Evolutionary conservation across 2,797 vertebrate species (phyloP).

Genomic region (Rhodeus uyekii): DNA sequence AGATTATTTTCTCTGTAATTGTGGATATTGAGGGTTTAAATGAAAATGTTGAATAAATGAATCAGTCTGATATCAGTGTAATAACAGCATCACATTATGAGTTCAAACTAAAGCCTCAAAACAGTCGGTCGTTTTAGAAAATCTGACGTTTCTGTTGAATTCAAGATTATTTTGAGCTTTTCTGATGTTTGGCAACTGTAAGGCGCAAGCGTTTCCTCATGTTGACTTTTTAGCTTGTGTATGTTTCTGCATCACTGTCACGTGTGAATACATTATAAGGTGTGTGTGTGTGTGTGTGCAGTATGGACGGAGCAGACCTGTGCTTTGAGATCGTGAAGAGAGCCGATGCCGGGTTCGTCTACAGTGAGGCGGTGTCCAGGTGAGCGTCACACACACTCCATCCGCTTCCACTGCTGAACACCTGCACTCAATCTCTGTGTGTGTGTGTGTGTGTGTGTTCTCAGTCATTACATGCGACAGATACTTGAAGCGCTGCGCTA

Average conservation of each 20-base stretch:
- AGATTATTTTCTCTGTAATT: not conserved
- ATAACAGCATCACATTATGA: not conserved
- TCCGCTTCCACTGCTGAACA: not conserved
- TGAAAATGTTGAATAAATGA: not conserved
- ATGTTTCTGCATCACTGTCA: not conserved
- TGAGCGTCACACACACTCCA: conserved; percentile 57
- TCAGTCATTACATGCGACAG: conserved; percentile 98
- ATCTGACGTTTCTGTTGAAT: not conserved
- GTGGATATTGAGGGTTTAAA: not conserved
- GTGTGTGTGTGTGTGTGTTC: not conserved
- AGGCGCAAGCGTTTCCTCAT: too few relatives aligned
- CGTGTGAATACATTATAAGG: not conserved
- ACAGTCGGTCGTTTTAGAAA: not conserved
- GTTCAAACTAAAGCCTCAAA: not conserved
- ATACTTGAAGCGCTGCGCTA: conserved; percentile 97
- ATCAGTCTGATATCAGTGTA: not conserved
- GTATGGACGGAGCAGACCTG: conserved; percentile 97
- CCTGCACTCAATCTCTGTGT: not conserved
- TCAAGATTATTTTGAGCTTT: too few relatives aligned
- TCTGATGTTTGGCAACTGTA: too few relatives aligned
- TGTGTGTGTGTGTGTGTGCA: conserved; percentile 55
- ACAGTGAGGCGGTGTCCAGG: conserved; percentile 99
- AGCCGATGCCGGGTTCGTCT: conserved; percentile 97
- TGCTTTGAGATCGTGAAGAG: conserved; percentile 99
- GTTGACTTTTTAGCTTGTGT: too few relatives aligned